Evolutionary conservation across 2,888 invertebrate genomes (phyloP), one percentile per base, ranked within the genome.

Genomic region (Stramonita haemastoma): DNA sequence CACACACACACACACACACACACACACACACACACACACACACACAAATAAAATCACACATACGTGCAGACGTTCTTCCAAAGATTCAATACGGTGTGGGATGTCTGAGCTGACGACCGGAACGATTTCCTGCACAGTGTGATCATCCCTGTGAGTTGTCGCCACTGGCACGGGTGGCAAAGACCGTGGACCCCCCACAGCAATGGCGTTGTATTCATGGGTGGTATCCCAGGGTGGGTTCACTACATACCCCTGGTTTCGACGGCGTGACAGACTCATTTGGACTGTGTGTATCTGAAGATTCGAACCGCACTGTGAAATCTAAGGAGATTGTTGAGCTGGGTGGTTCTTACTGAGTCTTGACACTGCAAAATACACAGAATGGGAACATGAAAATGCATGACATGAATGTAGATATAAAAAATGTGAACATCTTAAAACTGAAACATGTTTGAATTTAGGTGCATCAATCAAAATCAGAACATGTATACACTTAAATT

Each of bases 61-160:
- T 85, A 90, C 86, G 22, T 83, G 22, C 17, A 96, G 91, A 66
- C 95, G 91, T 85, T 94, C 95, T 89, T 96, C 96, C 19, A 96
- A 87, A 26, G 92, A 87, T 84, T 94, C 94, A 19, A 91, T 88
- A 46, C 90, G 90, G 22, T 86, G 34, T 46, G 91, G 90, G 34
- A 91, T 85, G 73, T 91, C 91, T 19, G 84, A 86, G 57, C 89
- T 84, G 26, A 88, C 77, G 46, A 90, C 86, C 13, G 91, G 91
- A n/a, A 91, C 88, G 34, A 91, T 81, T 60, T 91, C 91, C 34
- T 89, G 86, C 1, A 91, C 26, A 66, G 56, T 87, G 83, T 46
- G 46, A 8, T 90, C 90, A 73, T 83, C 87, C 66, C 70, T 87
- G 57, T 86, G 36, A 22, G 36, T 36, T 5, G 46, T 83, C 36